Evolutionary conservation across 2,113 vertebrate genomes (phyloP).

Genomic region (Forbesichthys papilliferus): DNA sequence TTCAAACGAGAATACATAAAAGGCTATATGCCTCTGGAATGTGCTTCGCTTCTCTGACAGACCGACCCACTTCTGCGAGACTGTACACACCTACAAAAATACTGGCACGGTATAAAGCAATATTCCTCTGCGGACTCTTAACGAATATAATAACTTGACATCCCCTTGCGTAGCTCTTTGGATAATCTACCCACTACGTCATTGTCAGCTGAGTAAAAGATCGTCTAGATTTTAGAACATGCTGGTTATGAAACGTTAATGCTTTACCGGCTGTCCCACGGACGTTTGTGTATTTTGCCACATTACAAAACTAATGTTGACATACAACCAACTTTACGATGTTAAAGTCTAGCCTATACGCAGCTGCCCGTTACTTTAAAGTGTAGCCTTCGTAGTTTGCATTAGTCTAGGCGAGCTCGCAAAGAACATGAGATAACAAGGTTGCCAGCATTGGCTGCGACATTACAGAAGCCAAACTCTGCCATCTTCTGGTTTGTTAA

Average conservation of each 20-base stretch:
- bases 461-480: too few species aligned
- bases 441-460: too few species aligned
- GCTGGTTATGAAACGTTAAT: slow-evolving; percentile 48
- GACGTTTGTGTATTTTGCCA: background rate
- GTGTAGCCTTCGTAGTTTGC: too few species aligned
- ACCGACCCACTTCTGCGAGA: slow-evolving; percentile 5
- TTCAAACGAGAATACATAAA: slow-evolving; percentile 17
- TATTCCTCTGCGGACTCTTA: background rate
- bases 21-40: slow-evolving; percentile 18
- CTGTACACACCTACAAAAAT: background rate
- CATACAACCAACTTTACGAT: too few species aligned
- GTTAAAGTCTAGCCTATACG: too few species aligned
- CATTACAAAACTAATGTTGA: background rate
- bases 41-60: slow-evolving; percentile 25
- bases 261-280: slow-evolving; percentile 26
- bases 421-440: too few species aligned
- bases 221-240: slow-evolving; percentile 64
- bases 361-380: too few species aligned
- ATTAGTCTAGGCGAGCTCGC: too few species aligned
- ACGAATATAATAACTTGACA: background rate
- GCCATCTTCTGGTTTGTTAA: too few species aligned
- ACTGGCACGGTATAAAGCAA: slow-evolving; percentile 1
- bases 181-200: slow-evolving; percentile 56
- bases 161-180: background rate
- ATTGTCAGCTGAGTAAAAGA: slow-evolving; percentile 58